A percentile compares a stretch with the other conserved stretches of the same genome.
phyloP scores from a whole-genome alignment of 2,888 invertebrate species.

The Polyommatus iphigenia region DNA sequence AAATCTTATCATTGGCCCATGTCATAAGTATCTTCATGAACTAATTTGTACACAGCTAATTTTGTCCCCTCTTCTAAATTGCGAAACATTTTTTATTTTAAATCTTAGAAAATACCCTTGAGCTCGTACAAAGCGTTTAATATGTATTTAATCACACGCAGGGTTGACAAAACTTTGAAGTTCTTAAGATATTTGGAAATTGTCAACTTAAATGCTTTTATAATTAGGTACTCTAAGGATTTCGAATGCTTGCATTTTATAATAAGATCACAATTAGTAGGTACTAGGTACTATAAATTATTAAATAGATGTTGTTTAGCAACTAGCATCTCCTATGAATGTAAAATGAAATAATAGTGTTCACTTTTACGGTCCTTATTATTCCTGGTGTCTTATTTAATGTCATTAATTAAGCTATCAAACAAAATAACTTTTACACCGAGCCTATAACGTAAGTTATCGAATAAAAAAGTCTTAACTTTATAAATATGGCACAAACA shows the following conservation, averaged over 20 bases:
- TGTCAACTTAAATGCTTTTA: background rate
- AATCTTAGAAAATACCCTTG: slow-evolving; percentile 27
- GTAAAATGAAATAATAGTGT: too few species aligned
- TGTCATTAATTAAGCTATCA: too few species aligned
- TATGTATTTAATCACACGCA: slow-evolving; percentile 23
- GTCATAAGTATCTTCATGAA: background rate
- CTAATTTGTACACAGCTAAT: background rate
- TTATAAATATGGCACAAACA: too few species aligned
- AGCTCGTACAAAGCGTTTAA: slow-evolving; percentile 22
- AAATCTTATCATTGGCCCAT: background rate
- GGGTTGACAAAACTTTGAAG: background rate
- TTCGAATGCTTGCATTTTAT: background rate
- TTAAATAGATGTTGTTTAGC: too few species aligned
- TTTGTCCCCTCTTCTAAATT: background rate
- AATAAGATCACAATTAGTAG: background rate
- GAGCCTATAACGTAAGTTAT: too few species aligned
- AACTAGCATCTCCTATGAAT: too few species aligned
- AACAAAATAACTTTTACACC: too few species aligned
- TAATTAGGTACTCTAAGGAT: background rate
- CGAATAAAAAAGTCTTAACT: too few species aligned
- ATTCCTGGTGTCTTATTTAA: too few species aligned
- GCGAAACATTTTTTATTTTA: slow-evolving; percentile 23
- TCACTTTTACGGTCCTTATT: too few species aligned
- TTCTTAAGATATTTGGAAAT: background rate
- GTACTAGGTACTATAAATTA: background rate